These are phyloP conservation scores for Palythoa grandis DNA, from an alignment of 92 coral and sea anemone genomes.

Conservation along the genomic window DNA sequence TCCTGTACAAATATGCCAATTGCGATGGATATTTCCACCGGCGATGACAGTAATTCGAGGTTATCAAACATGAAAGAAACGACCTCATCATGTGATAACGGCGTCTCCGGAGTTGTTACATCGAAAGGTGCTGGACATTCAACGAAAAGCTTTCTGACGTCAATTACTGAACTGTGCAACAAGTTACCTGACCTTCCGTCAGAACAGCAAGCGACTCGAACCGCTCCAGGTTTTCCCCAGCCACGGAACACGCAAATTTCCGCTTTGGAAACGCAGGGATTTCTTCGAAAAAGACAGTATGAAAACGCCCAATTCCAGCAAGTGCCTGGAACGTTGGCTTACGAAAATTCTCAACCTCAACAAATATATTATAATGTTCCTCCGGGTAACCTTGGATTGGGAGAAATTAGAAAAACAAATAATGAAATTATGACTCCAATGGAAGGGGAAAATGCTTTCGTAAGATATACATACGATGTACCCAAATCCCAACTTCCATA, in stretches of 20 bases:
- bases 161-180: constrained; percentile 38
- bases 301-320: background rate
- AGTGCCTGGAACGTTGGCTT: background rate
- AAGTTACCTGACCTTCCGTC: constrained; percentile 15
- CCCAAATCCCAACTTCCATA: background rate
- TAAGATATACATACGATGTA: background rate
- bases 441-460: background rate
- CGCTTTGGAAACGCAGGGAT: background rate
- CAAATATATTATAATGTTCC: background rate
- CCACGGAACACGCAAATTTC: background rate
- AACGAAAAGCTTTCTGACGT: constrained; percentile 12
- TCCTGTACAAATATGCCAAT: background rate
- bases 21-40: background rate
- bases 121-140: background rate
- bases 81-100: background rate
- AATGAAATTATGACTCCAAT: background rate
- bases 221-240: background rate
- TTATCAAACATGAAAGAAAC: background rate
- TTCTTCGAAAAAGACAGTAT: background rate
- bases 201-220: background rate
- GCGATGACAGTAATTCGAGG: background rate
- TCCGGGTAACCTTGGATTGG: background rate
- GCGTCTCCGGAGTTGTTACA: background rate
- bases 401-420: constrained; percentile 2
- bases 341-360: background rate